A percentile compares a stretch with the other conserved stretches of the same genome.
phyloP scores from a whole-genome alignment of 1,140 invertebrate genomes.

The Anagrus nilaparvatae region DNA sequence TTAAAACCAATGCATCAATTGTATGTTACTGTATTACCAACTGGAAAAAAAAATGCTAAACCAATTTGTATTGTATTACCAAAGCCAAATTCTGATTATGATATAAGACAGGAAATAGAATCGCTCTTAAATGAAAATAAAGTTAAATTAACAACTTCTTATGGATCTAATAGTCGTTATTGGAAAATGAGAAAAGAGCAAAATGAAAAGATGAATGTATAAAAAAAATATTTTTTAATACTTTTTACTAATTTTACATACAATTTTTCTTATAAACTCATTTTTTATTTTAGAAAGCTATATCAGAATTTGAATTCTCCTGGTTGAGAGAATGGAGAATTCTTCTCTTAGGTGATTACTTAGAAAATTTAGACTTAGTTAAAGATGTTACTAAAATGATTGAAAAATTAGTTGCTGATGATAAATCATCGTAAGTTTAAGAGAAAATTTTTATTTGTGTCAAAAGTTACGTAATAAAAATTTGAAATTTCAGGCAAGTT shows the following conservation, averaged over 20 bases:
- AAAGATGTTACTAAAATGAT: constrained; percentile 34
- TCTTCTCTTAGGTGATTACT: constrained; percentile 46
- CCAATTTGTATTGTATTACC: constrained; percentile 40
- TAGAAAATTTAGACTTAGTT: constrained; percentile 30
- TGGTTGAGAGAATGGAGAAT: constrained; percentile 55
- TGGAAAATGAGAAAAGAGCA: constrained; percentile 46
- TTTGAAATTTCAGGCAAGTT: constrained; percentile 24
- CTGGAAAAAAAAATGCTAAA: constrained; percentile 34
- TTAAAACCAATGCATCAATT: constrained; percentile 35
- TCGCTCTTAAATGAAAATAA: constrained; percentile 28
- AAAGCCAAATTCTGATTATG: constrained; percentile 34
- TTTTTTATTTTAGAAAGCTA: constrained; percentile 41
- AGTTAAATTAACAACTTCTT: constrained; percentile 26
- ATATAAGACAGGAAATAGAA: constrained; percentile 32
- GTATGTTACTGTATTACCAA: constrained; percentile 44
- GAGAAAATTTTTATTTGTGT: constrained; percentile 12
- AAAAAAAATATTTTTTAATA: constrained; percentile 7
- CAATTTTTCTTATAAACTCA: constrained; percentile 2
- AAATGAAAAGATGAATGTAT: constrained; percentile 48
- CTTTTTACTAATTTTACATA: constrained; percentile 6
- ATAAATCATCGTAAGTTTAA: background rate
- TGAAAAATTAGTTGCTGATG: constrained; percentile 38
- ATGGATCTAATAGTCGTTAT: constrained; percentile 39
- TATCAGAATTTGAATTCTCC: constrained; percentile 48
- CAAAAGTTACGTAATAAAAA: constrained; percentile 15